These are phyloP conservation scores for Myocastor coypus DNA, from an alignment of 2,113 vertebrate species.

Conservation along the genomic window DNA sequence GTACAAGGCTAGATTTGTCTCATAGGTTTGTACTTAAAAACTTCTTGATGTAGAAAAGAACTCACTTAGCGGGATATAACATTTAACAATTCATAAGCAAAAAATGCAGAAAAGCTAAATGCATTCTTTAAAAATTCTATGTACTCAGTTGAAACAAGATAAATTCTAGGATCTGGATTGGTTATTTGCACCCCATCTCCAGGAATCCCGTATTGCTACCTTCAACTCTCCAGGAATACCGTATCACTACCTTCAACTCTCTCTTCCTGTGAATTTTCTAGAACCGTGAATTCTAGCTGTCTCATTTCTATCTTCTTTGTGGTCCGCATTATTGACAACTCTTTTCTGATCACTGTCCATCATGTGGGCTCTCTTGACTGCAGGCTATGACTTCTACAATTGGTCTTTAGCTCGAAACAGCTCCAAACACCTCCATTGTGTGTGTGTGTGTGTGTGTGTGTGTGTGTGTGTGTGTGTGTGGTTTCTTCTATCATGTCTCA, in stretches of 20 bases:
- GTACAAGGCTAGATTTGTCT: neutral
- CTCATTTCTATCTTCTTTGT: neutral
- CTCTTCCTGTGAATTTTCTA: neutral
- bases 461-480: neutral
- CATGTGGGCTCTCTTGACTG: neutral
- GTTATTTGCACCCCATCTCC: neutral
- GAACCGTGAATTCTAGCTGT: neutral
- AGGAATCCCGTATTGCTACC: neutral
- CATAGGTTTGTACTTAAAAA: neutral
- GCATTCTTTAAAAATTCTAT: neutral
- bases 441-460: too few relatives aligned
- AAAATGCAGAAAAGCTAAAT: neutral
- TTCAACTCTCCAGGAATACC: too few relatives aligned
- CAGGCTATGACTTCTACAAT: neutral
- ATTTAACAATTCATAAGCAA: neutral
- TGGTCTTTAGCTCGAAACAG: neutral
- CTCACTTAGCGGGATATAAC: neutral
- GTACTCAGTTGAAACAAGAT: neutral
- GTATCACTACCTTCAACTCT: neutral
- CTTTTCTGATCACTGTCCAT: neutral
- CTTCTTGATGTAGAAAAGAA: neutral
- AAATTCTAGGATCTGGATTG: neutral
- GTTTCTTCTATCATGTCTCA: neutral
- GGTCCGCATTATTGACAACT: neutral
- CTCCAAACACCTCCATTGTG: too few relatives aligned